Evolutionary conservation across 2,113 vertebrate species (phyloP).

Genomic region (Burhinus bistriatus): DNA sequence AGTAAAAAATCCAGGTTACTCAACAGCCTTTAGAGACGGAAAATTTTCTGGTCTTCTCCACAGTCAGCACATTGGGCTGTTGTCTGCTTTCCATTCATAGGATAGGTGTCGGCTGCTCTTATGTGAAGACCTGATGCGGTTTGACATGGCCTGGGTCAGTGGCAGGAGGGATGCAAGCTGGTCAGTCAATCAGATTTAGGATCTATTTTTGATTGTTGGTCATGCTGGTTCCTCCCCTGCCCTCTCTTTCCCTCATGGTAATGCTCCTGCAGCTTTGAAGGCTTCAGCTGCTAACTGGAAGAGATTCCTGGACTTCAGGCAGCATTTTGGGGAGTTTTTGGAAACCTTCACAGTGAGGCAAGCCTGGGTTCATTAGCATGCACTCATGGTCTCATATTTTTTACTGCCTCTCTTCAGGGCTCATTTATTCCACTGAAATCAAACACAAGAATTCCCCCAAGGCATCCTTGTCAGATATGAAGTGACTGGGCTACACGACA

Average conservation of each 20-base stretch:
- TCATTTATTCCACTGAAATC: constrained; percentile 57
- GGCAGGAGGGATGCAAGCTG: neutral
- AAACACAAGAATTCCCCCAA: constrained; percentile 36
- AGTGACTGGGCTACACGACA: neutral
- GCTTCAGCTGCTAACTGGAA: neutral
- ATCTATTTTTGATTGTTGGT: neutral
- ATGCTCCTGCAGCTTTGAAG: neutral
- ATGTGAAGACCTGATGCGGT: neutral
- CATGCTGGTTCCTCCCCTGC: neutral
- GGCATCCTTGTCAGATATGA: constrained; percentile 12
- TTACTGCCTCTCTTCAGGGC: constrained; percentile 44
- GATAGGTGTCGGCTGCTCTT: neutral
- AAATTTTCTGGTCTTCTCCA: neutral
- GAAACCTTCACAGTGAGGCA: neutral
- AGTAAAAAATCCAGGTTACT: neutral
- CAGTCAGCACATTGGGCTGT: neutral
- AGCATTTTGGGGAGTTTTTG: neutral
- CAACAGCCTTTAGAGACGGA: neutral
- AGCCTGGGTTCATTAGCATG: constrained; percentile 10
- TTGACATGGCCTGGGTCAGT: neutral
- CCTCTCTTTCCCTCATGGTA: neutral
- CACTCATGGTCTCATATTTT: neutral
- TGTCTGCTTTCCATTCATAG: neutral
- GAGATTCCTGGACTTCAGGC: neutral
- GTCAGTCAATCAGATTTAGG: neutral